Conservation (phyloP, 2,113 vertebrate genomes). For the Cyanoderma ruficeps region DNA sequence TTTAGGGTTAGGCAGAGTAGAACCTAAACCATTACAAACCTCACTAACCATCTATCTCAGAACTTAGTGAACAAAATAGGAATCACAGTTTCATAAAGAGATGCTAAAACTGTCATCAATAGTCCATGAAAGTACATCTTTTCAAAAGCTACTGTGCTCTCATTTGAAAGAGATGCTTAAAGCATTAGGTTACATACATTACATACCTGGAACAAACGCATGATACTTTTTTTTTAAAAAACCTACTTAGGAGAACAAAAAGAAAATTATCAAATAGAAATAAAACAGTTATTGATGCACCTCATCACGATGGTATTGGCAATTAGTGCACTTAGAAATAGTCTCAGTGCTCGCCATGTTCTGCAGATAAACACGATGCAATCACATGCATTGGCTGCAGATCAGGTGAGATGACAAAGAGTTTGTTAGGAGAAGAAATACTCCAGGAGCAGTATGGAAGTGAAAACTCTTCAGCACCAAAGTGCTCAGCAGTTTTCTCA, state of each 20-base stretch:
- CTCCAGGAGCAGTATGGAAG: background rate
- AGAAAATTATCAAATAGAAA: background rate
- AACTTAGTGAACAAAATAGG: background rate
- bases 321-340: background rate
- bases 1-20: background rate
- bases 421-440: background rate
- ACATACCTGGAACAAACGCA: background rate
- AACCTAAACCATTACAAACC: background rate
- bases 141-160: background rate
- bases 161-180: background rate
- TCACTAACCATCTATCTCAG: background rate
- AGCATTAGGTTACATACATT: background rate
- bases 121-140: background rate
- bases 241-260: background rate
- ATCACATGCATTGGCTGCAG: background rate
- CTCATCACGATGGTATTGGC: background rate
- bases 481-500: background rate
- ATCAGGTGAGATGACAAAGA: background rate
- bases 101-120: background rate
- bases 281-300: background rate
- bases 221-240: rapidly evolving
- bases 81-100: background rate
- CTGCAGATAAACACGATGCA: background rate
- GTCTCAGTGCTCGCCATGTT: background rate
- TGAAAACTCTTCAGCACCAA: background rate